Percentiles rank a stretch among this genome's conserved stretches.
phyloP scores from a whole-genome alignment of 2,797 vertebrate genomes.

The Tauraco hartlaubi region DNA sequence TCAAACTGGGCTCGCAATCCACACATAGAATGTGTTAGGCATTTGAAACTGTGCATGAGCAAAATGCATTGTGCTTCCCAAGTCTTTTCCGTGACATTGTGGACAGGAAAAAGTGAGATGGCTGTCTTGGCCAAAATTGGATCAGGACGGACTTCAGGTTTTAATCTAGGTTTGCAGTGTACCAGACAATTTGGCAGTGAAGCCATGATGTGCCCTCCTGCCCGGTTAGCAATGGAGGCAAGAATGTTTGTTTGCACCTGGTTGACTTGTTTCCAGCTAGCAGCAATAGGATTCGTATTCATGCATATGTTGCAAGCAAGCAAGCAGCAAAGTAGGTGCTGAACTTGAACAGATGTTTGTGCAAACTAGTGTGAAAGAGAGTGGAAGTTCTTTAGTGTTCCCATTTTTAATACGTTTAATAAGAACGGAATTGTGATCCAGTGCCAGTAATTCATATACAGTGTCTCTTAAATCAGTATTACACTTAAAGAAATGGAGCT shows the following conservation, averaged over 20 bases:
- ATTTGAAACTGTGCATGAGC: not conserved
- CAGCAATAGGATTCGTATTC: not conserved
- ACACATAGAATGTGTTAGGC: not conserved
- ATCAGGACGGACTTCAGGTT: not conserved
- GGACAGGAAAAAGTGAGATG: not conserved
- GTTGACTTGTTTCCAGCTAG: not conserved
- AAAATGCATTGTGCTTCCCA: not conserved
- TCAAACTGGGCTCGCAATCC: not conserved
- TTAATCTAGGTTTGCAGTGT: not conserved
- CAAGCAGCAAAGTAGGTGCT: not conserved
- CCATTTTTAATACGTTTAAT: not conserved
- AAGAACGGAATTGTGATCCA: not conserved
- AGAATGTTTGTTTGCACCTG: not conserved
- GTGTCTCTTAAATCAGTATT: not conserved
- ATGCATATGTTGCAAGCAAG: not conserved
- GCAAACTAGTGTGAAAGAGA: not conserved
- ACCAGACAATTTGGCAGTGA: not conserved
- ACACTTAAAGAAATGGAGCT: not conserved
- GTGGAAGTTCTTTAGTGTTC: not conserved
- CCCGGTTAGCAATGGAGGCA: not conserved
- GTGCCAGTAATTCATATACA: not conserved
- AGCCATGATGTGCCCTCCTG: not conserved
- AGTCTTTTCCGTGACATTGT: rapidly evolving
- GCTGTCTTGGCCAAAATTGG: not conserved
- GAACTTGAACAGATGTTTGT: not conserved